Percentiles rank a stretch among this genome's conserved stretches.
Conservation (phyloP, 64 coral and sea anemone genomes). For the Hydrozoanthus tunicans region DNA sequence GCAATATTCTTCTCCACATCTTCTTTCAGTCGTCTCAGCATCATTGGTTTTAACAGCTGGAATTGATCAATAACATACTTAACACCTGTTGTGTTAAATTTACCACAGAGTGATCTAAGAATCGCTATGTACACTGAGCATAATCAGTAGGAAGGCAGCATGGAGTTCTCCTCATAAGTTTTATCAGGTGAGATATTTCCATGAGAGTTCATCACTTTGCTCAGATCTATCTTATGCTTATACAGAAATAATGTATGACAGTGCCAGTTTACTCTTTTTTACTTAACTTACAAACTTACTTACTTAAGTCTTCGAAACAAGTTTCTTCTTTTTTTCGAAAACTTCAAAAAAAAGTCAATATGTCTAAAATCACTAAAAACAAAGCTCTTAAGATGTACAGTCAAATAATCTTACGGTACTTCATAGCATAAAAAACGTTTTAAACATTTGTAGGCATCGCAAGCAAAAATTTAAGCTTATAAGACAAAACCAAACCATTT, state of each 20-base stretch:
- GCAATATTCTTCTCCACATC: slow-evolving; percentile 99
- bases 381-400: no score
- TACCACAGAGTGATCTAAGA: neutral
- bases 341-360: no score
- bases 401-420: no score
- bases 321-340: no score
- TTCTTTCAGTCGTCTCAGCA: slow-evolving; percentile 96
- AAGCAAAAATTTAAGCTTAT: no score
- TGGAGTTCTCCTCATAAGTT: slow-evolving; percentile 23
- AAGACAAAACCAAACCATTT: no score
- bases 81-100: neutral
- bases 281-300: no score
- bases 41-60: slow-evolving; percentile 97
- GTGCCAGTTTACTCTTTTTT: no score
- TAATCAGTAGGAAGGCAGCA: slow-evolving; percentile 63
- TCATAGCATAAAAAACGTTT: no score
- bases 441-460: no score
- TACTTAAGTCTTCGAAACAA: neutral
- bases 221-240: neutral
- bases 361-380: no score
- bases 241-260: neutral
- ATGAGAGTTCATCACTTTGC: slow-evolving; percentile 42
- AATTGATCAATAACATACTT: neutral
- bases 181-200: slow-evolving; percentile 38
- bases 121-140: neutral